Conservation (phyloP, 2,113 vertebrate genomes). For the Thymallus thymallus region DNA sequence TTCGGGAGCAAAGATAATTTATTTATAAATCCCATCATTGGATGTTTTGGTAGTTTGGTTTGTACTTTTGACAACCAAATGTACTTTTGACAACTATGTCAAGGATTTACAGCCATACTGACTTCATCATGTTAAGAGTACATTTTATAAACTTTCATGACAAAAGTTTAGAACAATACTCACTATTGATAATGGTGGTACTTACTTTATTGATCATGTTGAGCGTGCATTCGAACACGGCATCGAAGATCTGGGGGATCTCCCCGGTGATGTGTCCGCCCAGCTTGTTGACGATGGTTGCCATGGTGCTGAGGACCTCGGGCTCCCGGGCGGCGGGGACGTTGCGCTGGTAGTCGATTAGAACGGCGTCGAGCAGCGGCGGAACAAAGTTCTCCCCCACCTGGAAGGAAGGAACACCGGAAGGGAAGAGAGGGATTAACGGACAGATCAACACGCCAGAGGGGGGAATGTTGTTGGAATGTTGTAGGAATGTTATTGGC, state of each 20-base stretch:
- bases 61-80: too few species aligned
- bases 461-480: neutral
- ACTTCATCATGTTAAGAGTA: too few species aligned
- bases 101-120: too few species aligned
- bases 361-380: constrained; percentile 94
- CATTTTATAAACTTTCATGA: too few species aligned
- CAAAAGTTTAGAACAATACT: too few species aligned
- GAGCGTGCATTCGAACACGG: constrained; percentile 97
- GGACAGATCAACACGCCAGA: neutral
- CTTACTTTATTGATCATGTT: constrained; percentile 99
- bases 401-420: constrained; percentile 61
- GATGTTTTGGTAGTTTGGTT: too few species aligned
- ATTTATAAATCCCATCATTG: too few species aligned
- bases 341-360: constrained; percentile 98
- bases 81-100: too few species aligned
- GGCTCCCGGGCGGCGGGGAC: constrained; percentile 96
- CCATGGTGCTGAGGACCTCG: constrained; percentile 99
- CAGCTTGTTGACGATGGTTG: constrained; percentile 98
- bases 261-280: constrained; percentile 96
- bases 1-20: too few species aligned
- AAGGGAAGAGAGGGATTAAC: constrained; percentile 3
- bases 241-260: constrained; percentile 99
- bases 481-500: neutral
- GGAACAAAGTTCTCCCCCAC: constrained; percentile 99
- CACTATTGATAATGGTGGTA: too few species aligned